phyloP scores from a whole-genome alignment of 2,113 vertebrate genomes.

The Pelobates fuscus region DNA sequence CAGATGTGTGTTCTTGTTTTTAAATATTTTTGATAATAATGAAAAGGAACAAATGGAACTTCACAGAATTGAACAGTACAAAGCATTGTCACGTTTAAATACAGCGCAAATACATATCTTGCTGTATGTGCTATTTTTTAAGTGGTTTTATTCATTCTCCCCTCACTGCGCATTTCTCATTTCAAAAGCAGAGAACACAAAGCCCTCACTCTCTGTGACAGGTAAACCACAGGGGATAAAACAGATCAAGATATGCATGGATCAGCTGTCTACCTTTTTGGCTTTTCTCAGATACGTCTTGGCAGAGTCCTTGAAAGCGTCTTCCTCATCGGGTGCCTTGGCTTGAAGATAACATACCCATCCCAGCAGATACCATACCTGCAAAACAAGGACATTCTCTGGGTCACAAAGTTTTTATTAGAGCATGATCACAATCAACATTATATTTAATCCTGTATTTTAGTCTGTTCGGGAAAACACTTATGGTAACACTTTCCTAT shows the following conservation, averaged over 20 bases:
- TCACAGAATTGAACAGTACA: slow-evolving; percentile 23
- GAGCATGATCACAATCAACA: slow-evolving; percentile 53
- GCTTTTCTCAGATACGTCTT: slow-evolving; percentile 48
- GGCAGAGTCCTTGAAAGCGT: slow-evolving; percentile 48
- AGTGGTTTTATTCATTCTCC: slow-evolving; percentile 45
- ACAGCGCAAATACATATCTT: slow-evolving; percentile 25
- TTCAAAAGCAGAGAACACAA: slow-evolving; percentile 39
- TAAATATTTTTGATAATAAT: slow-evolving; percentile 41
- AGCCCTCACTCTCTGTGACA: slow-evolving; percentile 42
- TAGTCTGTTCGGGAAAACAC: too few relatives aligned
- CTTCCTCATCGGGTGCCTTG: slow-evolving; percentile 64
- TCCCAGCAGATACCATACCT: slow-evolving; percentile 75
- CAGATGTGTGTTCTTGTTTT: slow-evolving; percentile 11
- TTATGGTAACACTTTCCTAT: too few relatives aligned
- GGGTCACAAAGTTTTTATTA: slow-evolving; percentile 55
- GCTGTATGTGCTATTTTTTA: slow-evolving; percentile 17
- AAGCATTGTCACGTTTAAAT: slow-evolving; percentile 28
- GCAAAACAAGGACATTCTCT: slow-evolving; percentile 58
- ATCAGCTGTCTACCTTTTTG: slow-evolving; percentile 56
- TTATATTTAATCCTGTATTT: too few relatives aligned
- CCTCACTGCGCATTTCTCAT: slow-evolving; percentile 41
- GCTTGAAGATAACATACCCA: slow-evolving; percentile 73
- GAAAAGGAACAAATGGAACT: slow-evolving; percentile 41
- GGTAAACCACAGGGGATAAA: slow-evolving; percentile 53
- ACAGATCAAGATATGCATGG: slow-evolving; percentile 46